Base-by-base conservation (phyloP, 2,113 vertebrate species). In the Vulpes ferrilata region DNA sequence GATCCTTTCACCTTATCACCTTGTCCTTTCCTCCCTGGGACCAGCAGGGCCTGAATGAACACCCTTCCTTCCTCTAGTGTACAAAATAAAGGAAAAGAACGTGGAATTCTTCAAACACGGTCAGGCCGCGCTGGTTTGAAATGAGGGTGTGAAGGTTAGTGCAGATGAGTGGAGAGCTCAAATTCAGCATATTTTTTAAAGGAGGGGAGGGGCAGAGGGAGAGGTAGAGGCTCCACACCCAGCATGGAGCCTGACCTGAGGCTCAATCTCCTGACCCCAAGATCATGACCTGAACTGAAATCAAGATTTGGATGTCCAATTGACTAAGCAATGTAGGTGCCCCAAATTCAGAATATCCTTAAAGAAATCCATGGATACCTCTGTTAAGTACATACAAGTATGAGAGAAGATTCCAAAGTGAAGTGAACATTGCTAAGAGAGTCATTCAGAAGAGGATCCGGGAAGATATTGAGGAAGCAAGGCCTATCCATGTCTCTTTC, bases 11-110 rank as follows among this genome's bases (percentile, higher is more conserved):
- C 43, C 53, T 91, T 53, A 4, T 15, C 59, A 67, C 2, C 0
- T 0, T 11, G 32, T 23, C 79, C 67, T 81, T 80, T 19, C 20
- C 73, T 7, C 0, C 1, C 69, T 0, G 0, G 43, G 67, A 76
- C 55, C 0, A 0, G 17, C 17, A 35, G 4, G 13, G n/a, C 16
- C 96, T 84, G 10, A 0, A 11, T 19, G 7, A 16, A 23, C 4
- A 23, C 11, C 13, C 7, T 35, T 10, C 17, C 17, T 35, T 23
- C 10, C 4, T 87, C 60, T 11, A 3, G 1, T 6, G 30, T 55
- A 27, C 30, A 60, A 82, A 82, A 38, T 51, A 10, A 55, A 86
- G 53, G 32, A 67, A 84, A 19, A 16, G 17, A 35, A 32, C 4
- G 1, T 3, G 8, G 8, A 3, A 1, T 27, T 65, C 38, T 76